Base-by-base conservation (phyloP, 2,113 vertebrate genomes). In the Tretioscincus oriximinensis region DNA sequence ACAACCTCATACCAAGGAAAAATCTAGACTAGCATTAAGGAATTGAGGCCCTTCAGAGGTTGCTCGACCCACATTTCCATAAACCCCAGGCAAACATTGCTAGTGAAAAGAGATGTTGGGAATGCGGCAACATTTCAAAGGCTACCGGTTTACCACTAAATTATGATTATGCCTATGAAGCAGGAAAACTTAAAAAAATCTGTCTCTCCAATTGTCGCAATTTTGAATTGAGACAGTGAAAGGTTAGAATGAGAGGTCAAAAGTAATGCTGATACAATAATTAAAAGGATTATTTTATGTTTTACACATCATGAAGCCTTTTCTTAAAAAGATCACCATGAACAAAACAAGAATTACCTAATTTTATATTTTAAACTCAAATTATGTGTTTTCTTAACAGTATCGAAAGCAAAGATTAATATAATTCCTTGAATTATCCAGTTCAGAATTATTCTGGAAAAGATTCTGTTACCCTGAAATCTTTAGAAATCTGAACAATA, bases 361-460 rank as follows among this genome's bases (percentile, higher is more conserved):
- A 80, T 29, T 29, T 51, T 31, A 28, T 83, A 51, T 9, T 4
- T 0, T 18, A 69, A 80, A 14, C 18, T 16, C 79, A 66, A 74
- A 82, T 35, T 12, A 9, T 51, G 66, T 10, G 73, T 76, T 73
- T 2, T 54, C 6, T 1, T 1, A 72, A 26, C 74, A 76, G 63
- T 84, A 21, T 21, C 73, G 68, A 63, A 80, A 81, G 79, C 35
- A 81, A 87, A 21, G 73, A 78, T 69, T 71, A 73, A 6, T 47
- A n/a, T 73, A 81, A 45, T 45, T 78, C 6, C 73, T 80, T 35
- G 77, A 85, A n/a, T 51, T 70, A 81, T 67, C 78, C 64, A 83
- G 70, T 77, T 6, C 58, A 69, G 73, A 85, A 87, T 67, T 84
- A 51, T 72, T 82, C 87, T 79, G 66, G 16, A 85, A 77, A 20